Evolutionary conservation across 1,140 invertebrate genomes (phyloP).

Genomic region (Trachymyrmex septentrionalis): DNA sequence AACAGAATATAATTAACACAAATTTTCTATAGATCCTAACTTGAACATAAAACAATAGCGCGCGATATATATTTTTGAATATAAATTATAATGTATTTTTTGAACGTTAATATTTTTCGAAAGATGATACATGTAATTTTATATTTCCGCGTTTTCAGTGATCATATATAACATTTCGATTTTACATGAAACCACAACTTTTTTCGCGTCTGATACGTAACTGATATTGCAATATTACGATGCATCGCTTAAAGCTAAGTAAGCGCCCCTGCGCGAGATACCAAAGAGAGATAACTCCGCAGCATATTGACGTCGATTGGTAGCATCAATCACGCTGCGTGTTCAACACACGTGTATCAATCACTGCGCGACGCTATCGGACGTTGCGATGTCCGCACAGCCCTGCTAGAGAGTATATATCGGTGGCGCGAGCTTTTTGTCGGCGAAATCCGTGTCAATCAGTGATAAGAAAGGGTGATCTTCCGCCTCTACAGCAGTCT

Average conservation of each 20-base stretch:
- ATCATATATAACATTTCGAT: conserved; percentile 6
- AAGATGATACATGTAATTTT: background rate
- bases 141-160: background rate
- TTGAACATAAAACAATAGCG: background rate
- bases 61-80: background rate
- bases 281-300: conserved; percentile 81
- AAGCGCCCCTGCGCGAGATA: conserved; percentile 71
- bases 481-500: background rate
- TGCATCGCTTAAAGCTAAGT: conserved; percentile 65
- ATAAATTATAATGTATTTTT: conserved; percentile 1
- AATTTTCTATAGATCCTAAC: conserved; percentile 2
- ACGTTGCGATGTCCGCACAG: conserved; percentile 50
- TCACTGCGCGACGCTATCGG: conserved; percentile 79
- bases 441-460: conserved; percentile 68
- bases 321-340: conserved; percentile 83
- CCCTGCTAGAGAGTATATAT: conserved; percentile 37
- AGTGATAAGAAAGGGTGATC: conserved; percentile 69
- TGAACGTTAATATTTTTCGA: background rate
- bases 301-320: conserved; percentile 85
- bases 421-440: conserved; percentile 69
- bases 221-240: conserved; percentile 47
- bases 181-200: conserved; percentile 14
- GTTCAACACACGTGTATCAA: conserved; percentile 84
- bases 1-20: background rate
- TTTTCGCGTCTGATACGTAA: conserved; percentile 37